Evolutionary conservation across 2,888 invertebrate genomes (phyloP).

Genomic region (Andrena camellia): DNA sequence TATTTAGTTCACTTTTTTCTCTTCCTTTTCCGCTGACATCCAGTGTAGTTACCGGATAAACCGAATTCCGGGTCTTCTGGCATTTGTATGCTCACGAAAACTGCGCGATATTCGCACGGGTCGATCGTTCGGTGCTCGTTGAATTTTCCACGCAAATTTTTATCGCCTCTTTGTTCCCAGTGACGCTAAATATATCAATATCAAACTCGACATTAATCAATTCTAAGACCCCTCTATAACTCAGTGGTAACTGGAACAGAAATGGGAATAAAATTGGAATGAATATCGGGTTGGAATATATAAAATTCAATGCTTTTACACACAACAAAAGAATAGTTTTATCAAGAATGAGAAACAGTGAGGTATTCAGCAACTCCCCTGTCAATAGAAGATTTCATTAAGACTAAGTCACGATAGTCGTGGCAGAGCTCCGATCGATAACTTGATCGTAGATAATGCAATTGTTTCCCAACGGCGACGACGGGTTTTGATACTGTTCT

Average conservation of each 20-base stretch:
- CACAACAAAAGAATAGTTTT: no score
- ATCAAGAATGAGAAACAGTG: no score
- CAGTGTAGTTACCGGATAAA: constrained; percentile 11
- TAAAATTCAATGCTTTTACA: no score
- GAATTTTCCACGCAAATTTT: background rate
- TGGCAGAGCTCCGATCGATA: background rate
- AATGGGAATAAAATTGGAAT: no score
- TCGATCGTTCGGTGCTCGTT: background rate
- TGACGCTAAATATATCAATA: background rate
- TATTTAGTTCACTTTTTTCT: constrained; percentile 45
- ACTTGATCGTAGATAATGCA: constrained; percentile 3
- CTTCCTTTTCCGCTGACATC: constrained; percentile 21
- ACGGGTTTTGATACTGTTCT: background rate
- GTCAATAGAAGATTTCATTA: background rate
- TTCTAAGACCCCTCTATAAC: background rate
- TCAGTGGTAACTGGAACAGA: background rate
- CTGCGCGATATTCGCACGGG: background rate
- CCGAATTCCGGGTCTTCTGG: background rate
- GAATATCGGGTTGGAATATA: no score
- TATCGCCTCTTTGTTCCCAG: background rate
- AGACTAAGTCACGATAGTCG: background rate
- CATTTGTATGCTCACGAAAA: background rate
- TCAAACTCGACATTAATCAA: background rate
- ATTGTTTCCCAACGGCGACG: constrained; percentile 3
- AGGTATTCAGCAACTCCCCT: no score